Percentiles rank a stretch among this genome's conserved stretches.
phyloP scores from a whole-genome alignment of 2,797 vertebrate genomes.

The Anomalospiza imberbis region DNA sequence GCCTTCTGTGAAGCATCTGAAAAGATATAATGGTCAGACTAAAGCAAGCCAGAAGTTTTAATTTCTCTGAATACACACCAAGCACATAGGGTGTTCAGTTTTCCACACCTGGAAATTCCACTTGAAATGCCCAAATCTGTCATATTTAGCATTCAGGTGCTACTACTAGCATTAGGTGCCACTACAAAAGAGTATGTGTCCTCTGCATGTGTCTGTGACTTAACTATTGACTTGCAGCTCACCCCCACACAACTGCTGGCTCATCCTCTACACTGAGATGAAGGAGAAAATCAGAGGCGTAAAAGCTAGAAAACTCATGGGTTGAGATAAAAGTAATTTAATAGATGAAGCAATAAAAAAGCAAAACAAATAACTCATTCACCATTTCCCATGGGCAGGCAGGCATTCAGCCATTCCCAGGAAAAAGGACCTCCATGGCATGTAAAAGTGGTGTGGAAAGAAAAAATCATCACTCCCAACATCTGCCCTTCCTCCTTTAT shows the following conservation, averaged over 20 bases:
- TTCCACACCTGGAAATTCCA: not conserved
- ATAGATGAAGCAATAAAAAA: not conserved
- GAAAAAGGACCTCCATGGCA: rapidly evolving
- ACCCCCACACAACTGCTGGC: rapidly evolving
- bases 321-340: not conserved
- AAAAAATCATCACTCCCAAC: not conserved
- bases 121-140: not conserved
- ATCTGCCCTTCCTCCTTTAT: not conserved
- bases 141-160: not conserved
- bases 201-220: not conserved
- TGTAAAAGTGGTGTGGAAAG: rapidly evolving
- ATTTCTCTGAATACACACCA: not conserved
- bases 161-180: not conserved
- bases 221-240: not conserved
- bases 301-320: not conserved
- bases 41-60: not conserved
- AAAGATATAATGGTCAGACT: not conserved
- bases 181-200: not conserved
- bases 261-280: not conserved
- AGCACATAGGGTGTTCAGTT: not conserved
- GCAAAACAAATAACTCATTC: not conserved
- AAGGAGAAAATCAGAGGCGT: not conserved
- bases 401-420: not conserved
- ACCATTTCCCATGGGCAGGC: not conserved
- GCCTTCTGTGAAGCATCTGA: not conserved